Evolutionary conservation across 2,888 invertebrate species (phyloP), one percentile per base, ranked within the genome.

Genomic region (Cryptocheilus praepositus): DNA sequence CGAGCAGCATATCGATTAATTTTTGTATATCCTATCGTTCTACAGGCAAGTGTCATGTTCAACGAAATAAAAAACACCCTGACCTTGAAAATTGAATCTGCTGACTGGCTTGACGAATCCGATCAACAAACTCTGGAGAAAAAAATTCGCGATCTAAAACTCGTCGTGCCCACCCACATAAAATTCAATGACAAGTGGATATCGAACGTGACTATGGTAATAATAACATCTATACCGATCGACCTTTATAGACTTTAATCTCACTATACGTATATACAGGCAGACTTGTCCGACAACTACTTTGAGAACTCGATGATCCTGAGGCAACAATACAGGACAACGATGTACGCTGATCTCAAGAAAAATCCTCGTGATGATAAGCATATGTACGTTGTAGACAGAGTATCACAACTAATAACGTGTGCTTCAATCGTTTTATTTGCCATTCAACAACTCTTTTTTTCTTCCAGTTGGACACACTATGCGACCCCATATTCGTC

Each of bases 401-500:
- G 25, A 54, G 2, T 54, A 16, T 16, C 25, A 25, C 25, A 25
- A 5, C 16, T 21, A 25, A 2, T 28, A 63, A 2, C 15, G 8
- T 22, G 18, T 2, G 25, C 18, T 18, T 36, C 36, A 36, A 13
- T 54, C 36, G 57, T 3, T 49, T 61, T 19, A 52, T 45, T n/a
- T 49, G 3, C 36, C 7, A 36, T 36, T 36, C 36, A 36, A 36
- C 36, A 36, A 36, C 55, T 44, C 19, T 4, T 16, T 46, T 44
- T 64, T 63, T 16, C 18, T 18, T 49, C 18, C 36, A 80, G 85
- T 57, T 85, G 85, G 85, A 83, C 80, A 19, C 75, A 80, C 53
- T 79, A 83, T 36, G 76, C 84, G 45, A 75, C 71, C 43, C 81
- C 84, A 1, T 83, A 80, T 60, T 81, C 84, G 25, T 67, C 82